Conservation (phyloP, 2,888 invertebrate genomes). For the Parochlus steinenii region DNA sequence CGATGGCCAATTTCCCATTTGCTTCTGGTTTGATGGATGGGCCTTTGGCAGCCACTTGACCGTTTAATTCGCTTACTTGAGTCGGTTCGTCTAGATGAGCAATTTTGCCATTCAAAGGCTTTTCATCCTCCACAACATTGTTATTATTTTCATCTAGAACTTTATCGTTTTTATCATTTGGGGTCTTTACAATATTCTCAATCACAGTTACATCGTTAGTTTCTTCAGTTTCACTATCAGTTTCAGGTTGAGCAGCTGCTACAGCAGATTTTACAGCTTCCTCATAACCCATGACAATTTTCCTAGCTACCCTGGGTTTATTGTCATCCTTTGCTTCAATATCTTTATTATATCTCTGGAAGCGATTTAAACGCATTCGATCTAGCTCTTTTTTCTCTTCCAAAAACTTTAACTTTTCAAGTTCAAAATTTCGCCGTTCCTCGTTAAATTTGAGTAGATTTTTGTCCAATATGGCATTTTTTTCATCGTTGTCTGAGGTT, state of each 20-base stretch:
- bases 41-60: constrained; percentile 18
- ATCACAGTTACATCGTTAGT: constrained; percentile 20
- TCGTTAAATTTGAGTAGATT: constrained; percentile 27
- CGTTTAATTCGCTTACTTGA: no score
- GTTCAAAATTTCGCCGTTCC: constrained; percentile 30
- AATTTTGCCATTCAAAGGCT: no score
- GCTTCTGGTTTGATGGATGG: background rate
- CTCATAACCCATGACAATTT: constrained; percentile 9
- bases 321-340: constrained; percentile 22
- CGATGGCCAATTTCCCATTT: background rate
- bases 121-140: no score
- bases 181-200: constrained; percentile 18
- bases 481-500: constrained; percentile 4
- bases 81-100: no score
- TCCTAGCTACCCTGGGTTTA: constrained; percentile 8
- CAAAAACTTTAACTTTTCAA: constrained; percentile 30
- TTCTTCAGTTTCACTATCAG: constrained; percentile 21
- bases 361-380: constrained; percentile 23
- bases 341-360: constrained; percentile 18
- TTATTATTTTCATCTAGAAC: constrained; percentile 19
- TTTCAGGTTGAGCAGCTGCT: constrained; percentile 28
- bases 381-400: constrained; percentile 36
- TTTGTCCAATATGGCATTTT: constrained; percentile 19
- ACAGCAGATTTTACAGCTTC: background rate
- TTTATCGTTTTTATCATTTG: constrained; percentile 24